phyloP scores from a whole-genome alignment of 1,140 invertebrate species.

The Sarcophaga peregrina region DNA sequence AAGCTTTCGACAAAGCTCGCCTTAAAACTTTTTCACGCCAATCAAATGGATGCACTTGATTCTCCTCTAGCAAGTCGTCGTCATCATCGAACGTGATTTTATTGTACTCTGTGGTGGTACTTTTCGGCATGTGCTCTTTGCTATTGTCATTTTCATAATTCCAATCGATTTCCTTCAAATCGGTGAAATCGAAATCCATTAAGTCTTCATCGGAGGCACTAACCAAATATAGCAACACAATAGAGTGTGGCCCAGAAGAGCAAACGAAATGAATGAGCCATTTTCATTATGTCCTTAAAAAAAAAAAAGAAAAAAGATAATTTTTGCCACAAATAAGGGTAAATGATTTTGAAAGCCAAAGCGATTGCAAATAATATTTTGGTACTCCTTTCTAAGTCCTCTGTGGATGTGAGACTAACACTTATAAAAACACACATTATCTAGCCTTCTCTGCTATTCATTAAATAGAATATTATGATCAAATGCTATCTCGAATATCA shows the following conservation, averaged over 20 bases:
- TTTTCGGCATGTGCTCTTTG: background rate
- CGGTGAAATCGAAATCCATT: slow-evolving; percentile 59
- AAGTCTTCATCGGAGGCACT: slow-evolving; percentile 55
- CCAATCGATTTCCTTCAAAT: slow-evolving; percentile 56
- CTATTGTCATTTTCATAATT: slow-evolving; percentile 50
- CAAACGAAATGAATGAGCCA: slow-evolving; percentile 52
- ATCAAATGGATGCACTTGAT: slow-evolving; percentile 54
- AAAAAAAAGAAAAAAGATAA: background rate
- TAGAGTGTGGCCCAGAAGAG: slow-evolving; percentile 61
- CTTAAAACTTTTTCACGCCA: slow-evolving; percentile 67
- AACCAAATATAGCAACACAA: slow-evolving; percentile 57
- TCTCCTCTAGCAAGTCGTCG: slow-evolving; percentile 53
- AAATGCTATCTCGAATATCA: no score
- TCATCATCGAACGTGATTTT: slow-evolving; percentile 58
- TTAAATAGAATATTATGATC: no score
- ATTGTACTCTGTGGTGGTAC: slow-evolving; percentile 46
- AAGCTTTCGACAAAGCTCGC: slow-evolving; percentile 57
- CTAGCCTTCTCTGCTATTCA: no score
- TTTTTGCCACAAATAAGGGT: background rate
- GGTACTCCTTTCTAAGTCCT: no score
- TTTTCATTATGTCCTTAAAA: slow-evolving; percentile 52
- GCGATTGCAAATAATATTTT: no score
- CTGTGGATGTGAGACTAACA: no score
- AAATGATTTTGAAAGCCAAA: no score
- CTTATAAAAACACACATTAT: no score